A percentile compares a stretch with the other conserved stretches of the same genome.
phyloP scores from a whole-genome alignment of 2,888 invertebrate genomes.

The Tetranychus truncatus region DNA sequence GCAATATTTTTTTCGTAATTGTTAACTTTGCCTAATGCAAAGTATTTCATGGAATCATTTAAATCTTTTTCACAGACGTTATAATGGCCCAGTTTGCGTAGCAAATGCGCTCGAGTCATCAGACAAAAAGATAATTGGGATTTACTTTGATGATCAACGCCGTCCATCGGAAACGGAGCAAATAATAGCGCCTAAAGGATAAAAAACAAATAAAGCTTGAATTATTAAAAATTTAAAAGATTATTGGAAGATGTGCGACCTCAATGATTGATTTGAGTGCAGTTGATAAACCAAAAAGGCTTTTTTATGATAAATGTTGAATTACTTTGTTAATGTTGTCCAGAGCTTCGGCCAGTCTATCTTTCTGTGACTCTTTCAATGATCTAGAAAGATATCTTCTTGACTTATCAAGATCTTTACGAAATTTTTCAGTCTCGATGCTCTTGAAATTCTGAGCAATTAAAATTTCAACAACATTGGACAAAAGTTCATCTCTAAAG shows the following conservation, averaged over 20 bases:
- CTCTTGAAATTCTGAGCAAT: neutral
- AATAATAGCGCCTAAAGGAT: constrained; percentile 3
- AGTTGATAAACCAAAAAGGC: too few relatives aligned
- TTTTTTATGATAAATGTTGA: neutral
- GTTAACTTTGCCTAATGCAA: neutral
- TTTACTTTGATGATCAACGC: neutral
- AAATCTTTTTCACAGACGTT: neutral
- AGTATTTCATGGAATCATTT: neutral
- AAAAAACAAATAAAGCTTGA: neutral
- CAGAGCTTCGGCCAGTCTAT: neutral
- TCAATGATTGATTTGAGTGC: too few relatives aligned
- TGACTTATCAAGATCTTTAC: neutral
- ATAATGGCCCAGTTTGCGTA: neutral
- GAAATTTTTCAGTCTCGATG: neutral
- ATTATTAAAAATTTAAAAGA: too few relatives aligned
- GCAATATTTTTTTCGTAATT: neutral
- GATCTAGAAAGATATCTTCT: neutral
- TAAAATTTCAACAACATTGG: neutral
- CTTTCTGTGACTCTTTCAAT: neutral
- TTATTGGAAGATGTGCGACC: too few relatives aligned
- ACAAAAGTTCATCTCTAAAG: neutral
- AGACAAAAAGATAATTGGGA: neutral
- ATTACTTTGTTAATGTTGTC: neutral
- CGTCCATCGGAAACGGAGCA: neutral
- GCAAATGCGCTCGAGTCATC: neutral